phyloP scores from a whole-genome alignment of 2,888 invertebrate species.

The Lasiommata megera region DNA sequence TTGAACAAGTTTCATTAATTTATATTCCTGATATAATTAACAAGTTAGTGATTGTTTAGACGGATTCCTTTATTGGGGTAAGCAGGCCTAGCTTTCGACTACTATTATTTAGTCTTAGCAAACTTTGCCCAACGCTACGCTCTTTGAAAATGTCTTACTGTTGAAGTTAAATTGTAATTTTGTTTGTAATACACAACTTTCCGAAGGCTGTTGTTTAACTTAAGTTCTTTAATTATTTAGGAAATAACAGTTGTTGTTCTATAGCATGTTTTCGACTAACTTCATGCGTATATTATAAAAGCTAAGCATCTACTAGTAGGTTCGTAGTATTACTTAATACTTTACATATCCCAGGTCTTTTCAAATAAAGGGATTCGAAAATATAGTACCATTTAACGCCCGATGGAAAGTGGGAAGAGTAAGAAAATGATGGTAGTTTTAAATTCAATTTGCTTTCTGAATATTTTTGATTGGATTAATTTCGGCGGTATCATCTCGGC shows the following conservation, averaged over 20 bases:
- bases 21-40: neutral
- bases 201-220: neutral
- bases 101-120: neutral
- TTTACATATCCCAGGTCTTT: too few relatives aligned
- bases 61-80: neutral
- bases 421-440: too few relatives aligned
- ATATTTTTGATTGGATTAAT: too few relatives aligned
- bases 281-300: neutral
- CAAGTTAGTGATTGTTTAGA: neutral
- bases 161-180: conserved; percentile 16
- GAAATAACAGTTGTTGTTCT: conserved; percentile 5
- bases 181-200: conserved; percentile 11
- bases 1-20: neutral
- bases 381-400: too few relatives aligned
- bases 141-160: conserved; percentile 3
- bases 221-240: conserved; percentile 12
- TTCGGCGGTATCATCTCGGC: too few relatives aligned
- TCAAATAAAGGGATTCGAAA: too few relatives aligned
- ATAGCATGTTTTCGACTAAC: neutral
- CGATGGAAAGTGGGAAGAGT: too few relatives aligned
- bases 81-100: neutral
- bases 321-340: too few relatives aligned
- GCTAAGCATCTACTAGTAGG: too few relatives aligned
- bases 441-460: too few relatives aligned
- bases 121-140: conserved; percentile 1